Evolutionary conservation across 1,140 invertebrate species (phyloP).

Genomic region (Drosophila obscura): DNA sequence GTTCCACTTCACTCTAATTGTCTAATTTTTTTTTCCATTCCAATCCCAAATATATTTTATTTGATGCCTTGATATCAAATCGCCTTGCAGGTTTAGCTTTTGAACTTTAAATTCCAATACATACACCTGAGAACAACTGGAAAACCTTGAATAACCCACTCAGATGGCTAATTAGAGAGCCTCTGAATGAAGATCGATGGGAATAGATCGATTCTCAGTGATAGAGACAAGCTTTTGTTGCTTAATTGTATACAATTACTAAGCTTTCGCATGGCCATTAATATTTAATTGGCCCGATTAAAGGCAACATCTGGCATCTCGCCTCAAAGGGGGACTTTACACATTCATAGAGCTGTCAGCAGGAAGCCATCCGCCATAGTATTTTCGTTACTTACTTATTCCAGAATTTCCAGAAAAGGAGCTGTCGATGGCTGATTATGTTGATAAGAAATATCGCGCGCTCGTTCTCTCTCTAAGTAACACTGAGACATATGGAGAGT

Average conservation of each 20-base stretch:
- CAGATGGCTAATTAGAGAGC: slow-evolving; percentile 71
- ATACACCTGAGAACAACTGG: slow-evolving; percentile 35
- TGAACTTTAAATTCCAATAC: slow-evolving; percentile 61
- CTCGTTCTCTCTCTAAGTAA: slow-evolving; percentile 3
- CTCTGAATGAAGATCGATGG: slow-evolving; percentile 16
- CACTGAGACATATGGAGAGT: slow-evolving; percentile 3
- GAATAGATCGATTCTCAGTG: slow-evolving; percentile 30
- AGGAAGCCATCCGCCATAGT: neutral
- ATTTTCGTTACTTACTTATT: slow-evolving; percentile 38
- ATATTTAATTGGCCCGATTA: slow-evolving; percentile 40
- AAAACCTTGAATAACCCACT: slow-evolving; percentile 52
- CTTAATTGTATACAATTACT: slow-evolving; percentile 56
- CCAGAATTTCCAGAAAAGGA: slow-evolving; percentile 21
- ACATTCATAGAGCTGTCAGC: slow-evolving; percentile 21
- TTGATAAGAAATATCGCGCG: slow-evolving; percentile 31
- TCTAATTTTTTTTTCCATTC: too few species aligned
- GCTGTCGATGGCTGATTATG: slow-evolving; percentile 23
- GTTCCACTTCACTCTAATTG: too few species aligned
- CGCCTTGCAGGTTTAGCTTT: slow-evolving; percentile 58
- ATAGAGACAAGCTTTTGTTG: slow-evolving; percentile 21
- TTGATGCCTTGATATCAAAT: neutral
- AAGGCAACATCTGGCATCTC: slow-evolving; percentile 34
- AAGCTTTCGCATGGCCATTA: slow-evolving; percentile 47
- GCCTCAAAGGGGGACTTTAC: slow-evolving; percentile 29
- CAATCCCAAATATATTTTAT: slow-evolving; percentile 2